Base-by-base conservation (phyloP, 1,140 invertebrate species). In the Cecropterus lyciades region DNA sequence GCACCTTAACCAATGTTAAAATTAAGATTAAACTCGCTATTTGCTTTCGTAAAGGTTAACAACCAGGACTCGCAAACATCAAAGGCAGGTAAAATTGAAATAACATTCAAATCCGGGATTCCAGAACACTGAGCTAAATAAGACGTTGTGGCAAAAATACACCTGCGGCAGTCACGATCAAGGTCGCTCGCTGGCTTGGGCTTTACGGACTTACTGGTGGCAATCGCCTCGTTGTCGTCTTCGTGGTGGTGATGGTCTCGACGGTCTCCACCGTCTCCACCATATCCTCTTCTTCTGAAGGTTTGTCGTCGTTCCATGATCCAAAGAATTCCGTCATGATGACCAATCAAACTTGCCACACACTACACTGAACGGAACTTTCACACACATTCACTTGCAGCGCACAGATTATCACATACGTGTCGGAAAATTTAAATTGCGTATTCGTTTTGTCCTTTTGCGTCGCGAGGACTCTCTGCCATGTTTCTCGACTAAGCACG, bases 271-370 rank as follows among this genome's bases (percentile, higher is more conserved):
- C 75, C n/a, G 77, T 77, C 60, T 87, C 88, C 55, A 77, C 80
- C 56, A 77, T 53, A 4, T 79, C 79, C 13, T 59, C 77, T 37
- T 74, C 77, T 7, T 77, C 82, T 14, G 66, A 70, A 3, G 68
- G 43, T n/a, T 80, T 69, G 56, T 73, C 64, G 70, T 70, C 72
- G 63, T 69, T 83, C 89, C 89, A 91, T 63, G 77, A 70, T 73
- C 87, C 89, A 52, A 80, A 91, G 67, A 89, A 85, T 69, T 91
- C 89, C 84, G 89, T 87, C 87, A 89, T 90, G 14, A 70, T 81
- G 62, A 20, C 48, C 43, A 15, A 65, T 62, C 64, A 46, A 74
- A 68, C 69, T 77, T 67, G 46, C 42, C 77, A 76, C 73, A 69
- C 79, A 85, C 77, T 65, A 48, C 77, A 85, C 83, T 75, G 53